Percentiles rank a stretch among this genome's conserved stretches.
Conservation (phyloP, 2,113 vertebrate species). For the Coptodon rendalli region DNA sequence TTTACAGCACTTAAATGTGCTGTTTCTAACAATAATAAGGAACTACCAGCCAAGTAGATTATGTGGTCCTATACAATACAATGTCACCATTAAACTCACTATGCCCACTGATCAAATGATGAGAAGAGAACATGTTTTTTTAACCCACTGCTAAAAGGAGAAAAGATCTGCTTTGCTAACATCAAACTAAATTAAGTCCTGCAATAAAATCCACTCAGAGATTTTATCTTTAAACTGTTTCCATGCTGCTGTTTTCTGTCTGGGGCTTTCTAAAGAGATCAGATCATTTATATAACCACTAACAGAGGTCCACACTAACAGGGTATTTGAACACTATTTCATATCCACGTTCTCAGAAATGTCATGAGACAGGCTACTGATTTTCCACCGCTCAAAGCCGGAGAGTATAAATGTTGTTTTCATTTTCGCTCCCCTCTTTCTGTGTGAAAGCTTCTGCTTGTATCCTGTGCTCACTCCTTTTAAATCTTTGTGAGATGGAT, state of each 20-base stretch:
- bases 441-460: not conserved
- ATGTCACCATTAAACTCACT: not conserved
- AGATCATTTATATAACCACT: not conserved
- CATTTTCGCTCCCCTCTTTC: not conserved
- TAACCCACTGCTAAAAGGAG: not conserved
- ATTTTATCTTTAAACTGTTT: not conserved
- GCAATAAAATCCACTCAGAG: not conserved
- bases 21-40: not conserved
- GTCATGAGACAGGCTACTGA: conserved; percentile 4
- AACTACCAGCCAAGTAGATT: not conserved
- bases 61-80: not conserved
- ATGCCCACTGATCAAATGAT: not conserved
- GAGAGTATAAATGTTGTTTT: not conserved
- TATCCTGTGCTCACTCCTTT: not conserved
- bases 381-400: not conserved
- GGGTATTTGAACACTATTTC: not conserved
- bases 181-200: not conserved
- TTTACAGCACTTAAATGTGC: not conserved
- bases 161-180: not conserved
- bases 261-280: not conserved
- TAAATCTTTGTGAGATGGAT: not conserved
- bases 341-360: not conserved
- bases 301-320: not conserved
- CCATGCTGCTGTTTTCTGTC: not conserved
- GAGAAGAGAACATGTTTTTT: not conserved